A percentile compares a stretch with the other conserved stretches of the same genome.
Conservation (phyloP, 1,140 invertebrate species). For the Neodiprion lecontei region DNA sequence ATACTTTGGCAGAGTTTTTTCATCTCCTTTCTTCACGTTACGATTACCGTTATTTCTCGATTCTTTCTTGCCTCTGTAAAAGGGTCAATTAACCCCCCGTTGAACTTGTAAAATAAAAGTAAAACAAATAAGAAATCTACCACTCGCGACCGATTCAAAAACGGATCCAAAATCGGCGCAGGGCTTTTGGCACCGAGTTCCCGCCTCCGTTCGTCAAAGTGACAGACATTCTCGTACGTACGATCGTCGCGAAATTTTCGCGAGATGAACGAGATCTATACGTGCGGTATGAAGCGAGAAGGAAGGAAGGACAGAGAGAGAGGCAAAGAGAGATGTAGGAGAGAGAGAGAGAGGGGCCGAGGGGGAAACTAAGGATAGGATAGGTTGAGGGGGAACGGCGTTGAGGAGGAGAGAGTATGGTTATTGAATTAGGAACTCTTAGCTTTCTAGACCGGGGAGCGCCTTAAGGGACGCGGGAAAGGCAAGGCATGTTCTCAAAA, state of each 20-base stretch:
- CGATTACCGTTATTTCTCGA: too few species aligned
- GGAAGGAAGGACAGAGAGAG: background rate
- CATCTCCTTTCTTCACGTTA: too few species aligned
- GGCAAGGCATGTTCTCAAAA: constrained; percentile 52
- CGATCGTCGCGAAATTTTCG: constrained; percentile 29
- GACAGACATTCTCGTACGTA: constrained; percentile 34
- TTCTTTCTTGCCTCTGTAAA: too few species aligned
- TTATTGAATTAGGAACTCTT: constrained; percentile 62
- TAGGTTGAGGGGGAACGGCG: too few species aligned
- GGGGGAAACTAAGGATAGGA: too few species aligned
- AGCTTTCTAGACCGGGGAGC: constrained; percentile 59
- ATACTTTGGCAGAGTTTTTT: too few species aligned
- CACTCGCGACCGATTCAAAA: too few species aligned
- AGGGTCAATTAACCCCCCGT: too few species aligned
- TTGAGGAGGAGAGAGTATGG: constrained; percentile 41
- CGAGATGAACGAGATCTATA: background rate
- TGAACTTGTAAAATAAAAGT: too few species aligned
- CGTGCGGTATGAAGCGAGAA: background rate
- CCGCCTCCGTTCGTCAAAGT: constrained; percentile 35
- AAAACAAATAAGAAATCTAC: too few species aligned
- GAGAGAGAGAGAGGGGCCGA: background rate
- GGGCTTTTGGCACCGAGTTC: too few species aligned
- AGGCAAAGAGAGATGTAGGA: background rate
- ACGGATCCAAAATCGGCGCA: too few species aligned
- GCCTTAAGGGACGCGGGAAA: constrained; percentile 50